phyloP scores from a whole-genome alignment of 2,113 vertebrate species.

The Corapipo altera region DNA sequence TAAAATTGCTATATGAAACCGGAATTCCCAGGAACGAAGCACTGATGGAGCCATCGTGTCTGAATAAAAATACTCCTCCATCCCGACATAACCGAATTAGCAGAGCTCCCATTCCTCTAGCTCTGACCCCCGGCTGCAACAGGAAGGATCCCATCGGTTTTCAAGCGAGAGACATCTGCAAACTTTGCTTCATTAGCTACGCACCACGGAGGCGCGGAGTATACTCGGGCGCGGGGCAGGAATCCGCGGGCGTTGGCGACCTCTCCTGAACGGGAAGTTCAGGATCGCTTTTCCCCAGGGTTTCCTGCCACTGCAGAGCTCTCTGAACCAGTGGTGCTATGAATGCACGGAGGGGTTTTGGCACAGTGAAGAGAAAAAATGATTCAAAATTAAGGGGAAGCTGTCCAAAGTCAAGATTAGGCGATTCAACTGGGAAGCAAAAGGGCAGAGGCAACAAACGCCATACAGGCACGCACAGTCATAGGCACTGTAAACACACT shows the following conservation, averaged over 20 bases:
- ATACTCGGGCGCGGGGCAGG: background rate
- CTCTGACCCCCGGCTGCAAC: background rate
- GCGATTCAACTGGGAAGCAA: background rate
- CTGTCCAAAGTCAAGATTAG: background rate
- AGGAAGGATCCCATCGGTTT: background rate
- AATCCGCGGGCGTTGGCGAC: background rate
- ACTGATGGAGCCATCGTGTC: background rate
- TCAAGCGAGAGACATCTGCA: background rate
- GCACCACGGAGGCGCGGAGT: background rate
- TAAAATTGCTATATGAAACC: background rate
- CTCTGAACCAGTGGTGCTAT: background rate
- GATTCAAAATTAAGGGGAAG: background rate
- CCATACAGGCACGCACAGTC: background rate
- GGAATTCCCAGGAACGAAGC: background rate
- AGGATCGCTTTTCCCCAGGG: conserved; percentile 19
- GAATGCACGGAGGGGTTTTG: background rate
- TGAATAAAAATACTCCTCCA: background rate
- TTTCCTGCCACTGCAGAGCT: conserved; percentile 6
- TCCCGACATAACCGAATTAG: background rate
- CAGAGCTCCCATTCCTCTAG: background rate
- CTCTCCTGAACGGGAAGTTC: conserved; percentile 44
- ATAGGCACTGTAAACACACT: background rate
- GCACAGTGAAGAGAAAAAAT: background rate
- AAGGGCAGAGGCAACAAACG: background rate
- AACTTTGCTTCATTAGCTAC: background rate